Evolutionary conservation across 1,140 invertebrate genomes (phyloP).

Genomic region (Paraescarpia echinospica): DNA sequence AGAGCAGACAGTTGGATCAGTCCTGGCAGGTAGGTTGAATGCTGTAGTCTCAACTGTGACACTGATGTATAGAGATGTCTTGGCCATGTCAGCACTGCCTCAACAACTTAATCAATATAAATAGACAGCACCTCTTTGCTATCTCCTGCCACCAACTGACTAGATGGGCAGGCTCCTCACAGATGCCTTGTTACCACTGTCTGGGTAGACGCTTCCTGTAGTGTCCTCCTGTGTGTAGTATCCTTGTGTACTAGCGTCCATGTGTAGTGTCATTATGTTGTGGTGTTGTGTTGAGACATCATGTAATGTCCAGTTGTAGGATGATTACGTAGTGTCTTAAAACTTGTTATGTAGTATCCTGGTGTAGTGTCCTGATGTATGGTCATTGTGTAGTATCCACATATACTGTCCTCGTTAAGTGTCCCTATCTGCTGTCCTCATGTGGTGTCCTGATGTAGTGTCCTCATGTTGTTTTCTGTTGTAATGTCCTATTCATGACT

Average conservation of each 20-base stretch:
- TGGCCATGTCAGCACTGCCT: neutral
- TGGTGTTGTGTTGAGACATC: no score
- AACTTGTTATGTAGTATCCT: neutral
- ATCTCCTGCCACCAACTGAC: no score
- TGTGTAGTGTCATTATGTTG: neutral
- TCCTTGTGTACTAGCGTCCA: neutral
- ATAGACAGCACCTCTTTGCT: conserved; percentile 3
- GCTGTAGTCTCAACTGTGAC: neutral
- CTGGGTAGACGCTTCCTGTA: neutral
- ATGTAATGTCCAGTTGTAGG: no score
- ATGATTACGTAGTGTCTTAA: no score
- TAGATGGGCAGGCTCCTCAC: neutral
- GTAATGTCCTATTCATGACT: neutral
- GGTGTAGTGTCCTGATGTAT: neutral
- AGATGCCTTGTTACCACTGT: neutral
- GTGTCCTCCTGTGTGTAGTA: neutral
- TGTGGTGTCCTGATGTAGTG: neutral
- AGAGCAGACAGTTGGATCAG: neutral
- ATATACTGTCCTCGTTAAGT: neutral
- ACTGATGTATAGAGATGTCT: conserved; percentile 13
- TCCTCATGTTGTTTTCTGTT: neutral
- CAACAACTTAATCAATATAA: conserved; percentile 8
- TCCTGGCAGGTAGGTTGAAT: neutral
- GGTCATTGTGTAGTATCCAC: neutral
- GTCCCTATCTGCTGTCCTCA: neutral